These are phyloP conservation scores for Hexactinellida sp. DNA, from an alignment of 37 sponge, comb jelly and placozoan species.

Conservation along the genomic window DNA sequence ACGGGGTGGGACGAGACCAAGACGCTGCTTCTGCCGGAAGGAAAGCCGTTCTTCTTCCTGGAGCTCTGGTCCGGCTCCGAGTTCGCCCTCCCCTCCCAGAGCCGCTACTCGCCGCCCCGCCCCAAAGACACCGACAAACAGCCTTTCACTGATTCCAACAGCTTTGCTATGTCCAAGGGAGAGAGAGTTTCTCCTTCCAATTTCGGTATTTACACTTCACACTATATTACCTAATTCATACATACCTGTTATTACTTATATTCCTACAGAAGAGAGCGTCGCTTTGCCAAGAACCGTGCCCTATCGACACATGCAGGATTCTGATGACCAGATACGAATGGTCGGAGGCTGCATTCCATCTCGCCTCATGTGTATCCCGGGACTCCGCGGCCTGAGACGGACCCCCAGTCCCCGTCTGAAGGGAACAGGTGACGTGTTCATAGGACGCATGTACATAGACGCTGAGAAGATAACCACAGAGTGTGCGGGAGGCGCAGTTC, in stretches of 20 bases:
- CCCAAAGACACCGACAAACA: neutral
- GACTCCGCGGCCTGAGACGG: neutral
- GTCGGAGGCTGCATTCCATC: neutral
- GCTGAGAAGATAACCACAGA: neutral
- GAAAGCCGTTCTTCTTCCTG: neutral
- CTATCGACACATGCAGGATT: neutral
- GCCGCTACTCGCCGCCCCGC: neutral
- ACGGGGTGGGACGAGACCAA: neutral
- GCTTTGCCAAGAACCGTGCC: neutral
- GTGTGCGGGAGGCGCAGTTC: neutral
- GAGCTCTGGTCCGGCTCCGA: neutral
- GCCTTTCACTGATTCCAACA: neutral
- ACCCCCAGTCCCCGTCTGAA: neutral
- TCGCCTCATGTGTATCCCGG: neutral
- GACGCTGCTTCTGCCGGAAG: neutral
- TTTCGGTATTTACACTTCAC: too few species aligned
- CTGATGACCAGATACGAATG: neutral
- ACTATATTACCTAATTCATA: too few species aligned
- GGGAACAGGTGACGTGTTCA: neutral
- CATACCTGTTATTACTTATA: too few species aligned
- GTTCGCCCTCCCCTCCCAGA: neutral
- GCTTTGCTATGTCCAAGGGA: neutral
- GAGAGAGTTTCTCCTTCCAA: neutral
- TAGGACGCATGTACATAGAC: conserved; percentile 13
- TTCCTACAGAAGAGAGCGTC: neutral